phyloP scores from a whole-genome alignment of 2,797 vertebrate species.

The Pristis pectinata region DNA sequence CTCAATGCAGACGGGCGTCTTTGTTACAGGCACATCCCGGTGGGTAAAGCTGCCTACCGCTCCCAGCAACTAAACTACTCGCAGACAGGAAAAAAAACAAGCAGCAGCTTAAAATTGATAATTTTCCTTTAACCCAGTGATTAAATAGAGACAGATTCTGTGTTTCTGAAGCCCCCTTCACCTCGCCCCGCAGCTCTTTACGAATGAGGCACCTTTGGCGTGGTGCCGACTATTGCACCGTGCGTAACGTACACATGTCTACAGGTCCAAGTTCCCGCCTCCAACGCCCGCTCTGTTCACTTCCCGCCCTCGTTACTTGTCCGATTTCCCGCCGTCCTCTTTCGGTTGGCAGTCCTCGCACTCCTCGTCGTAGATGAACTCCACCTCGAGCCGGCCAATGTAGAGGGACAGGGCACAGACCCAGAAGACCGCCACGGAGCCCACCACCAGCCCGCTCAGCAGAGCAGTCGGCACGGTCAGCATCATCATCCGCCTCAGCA shows the following conservation, averaged over 20 bases:
- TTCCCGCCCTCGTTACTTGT: constrained; percentile 39
- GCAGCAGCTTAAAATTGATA: background rate
- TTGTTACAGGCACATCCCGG: background rate
- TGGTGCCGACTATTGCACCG: constrained; percentile 58
- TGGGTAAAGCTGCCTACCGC: background rate
- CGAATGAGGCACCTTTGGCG: background rate
- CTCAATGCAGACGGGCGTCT: background rate
- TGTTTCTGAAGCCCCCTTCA: background rate
- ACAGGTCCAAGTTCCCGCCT: background rate
- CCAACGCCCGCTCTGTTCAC: background rate
- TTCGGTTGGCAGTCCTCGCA: constrained; percentile 52
- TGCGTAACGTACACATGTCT: constrained; percentile 6
- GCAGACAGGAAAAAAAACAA: background rate
- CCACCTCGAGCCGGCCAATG: constrained; percentile 77
- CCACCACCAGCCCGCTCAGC: constrained; percentile 59
- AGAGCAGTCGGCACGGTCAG: constrained; percentile 65
- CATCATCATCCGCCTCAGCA: constrained; percentile 72
- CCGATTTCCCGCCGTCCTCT: constrained; percentile 46
- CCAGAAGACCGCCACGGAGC: constrained; percentile 71
- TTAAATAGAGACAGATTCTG: constrained; percentile 17
- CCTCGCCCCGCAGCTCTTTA: background rate
- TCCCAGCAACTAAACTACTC: background rate
- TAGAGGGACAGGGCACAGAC: constrained; percentile 79
- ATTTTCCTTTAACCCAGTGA: constrained; percentile 52
- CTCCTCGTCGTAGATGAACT: constrained; percentile 73